phyloP scores from a whole-genome alignment of 2,888 invertebrate genomes.

The Lomographa bimaculata region DNA sequence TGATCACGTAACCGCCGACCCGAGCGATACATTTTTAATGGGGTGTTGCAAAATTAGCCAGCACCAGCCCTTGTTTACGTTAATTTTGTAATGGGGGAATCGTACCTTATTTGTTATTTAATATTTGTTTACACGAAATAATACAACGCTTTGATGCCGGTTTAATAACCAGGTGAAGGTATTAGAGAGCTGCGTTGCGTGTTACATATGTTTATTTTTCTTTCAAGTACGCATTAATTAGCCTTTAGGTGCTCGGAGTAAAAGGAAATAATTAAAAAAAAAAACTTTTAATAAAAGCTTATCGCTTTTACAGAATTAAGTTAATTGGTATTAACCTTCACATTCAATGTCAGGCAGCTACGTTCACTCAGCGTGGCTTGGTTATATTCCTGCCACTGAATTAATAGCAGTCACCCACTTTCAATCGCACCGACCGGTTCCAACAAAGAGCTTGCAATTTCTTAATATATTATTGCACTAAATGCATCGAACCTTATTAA shows the following conservation, averaged over 20 bases:
- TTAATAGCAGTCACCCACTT: constrained; percentile 70
- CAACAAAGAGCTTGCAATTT: constrained; percentile 61
- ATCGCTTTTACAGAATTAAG: constrained; percentile 55
- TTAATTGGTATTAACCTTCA: constrained; percentile 70
- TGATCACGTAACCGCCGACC: constrained; percentile 35
- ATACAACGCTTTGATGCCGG: constrained; percentile 18
- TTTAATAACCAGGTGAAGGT: constrained; percentile 15
- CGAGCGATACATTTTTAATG: constrained; percentile 35
- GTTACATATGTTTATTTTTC: constrained; percentile 4
- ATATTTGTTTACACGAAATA: constrained; percentile 22
- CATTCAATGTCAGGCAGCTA: constrained; percentile 66
- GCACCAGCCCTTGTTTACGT: constrained; percentile 25
- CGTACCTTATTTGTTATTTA: constrained; percentile 26
- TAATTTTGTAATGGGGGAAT: constrained; percentile 25
- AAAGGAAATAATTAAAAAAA: constrained; percentile 40
- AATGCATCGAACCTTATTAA: constrained; percentile 35
- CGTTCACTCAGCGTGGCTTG: constrained; percentile 49
- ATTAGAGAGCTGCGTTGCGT: constrained; percentile 13
- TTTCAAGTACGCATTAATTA: constrained; percentile 8
- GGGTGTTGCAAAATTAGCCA: constrained; percentile 33
- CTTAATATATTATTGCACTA: constrained; percentile 37
- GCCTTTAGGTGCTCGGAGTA: constrained; percentile 13
- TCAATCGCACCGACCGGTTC: constrained; percentile 64
- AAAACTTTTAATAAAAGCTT: constrained; percentile 33
- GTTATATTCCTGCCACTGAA: constrained; percentile 48